phyloP scores from a whole-genome alignment of 1,140 invertebrate genomes.

The Saxidomus purpurata region DNA sequence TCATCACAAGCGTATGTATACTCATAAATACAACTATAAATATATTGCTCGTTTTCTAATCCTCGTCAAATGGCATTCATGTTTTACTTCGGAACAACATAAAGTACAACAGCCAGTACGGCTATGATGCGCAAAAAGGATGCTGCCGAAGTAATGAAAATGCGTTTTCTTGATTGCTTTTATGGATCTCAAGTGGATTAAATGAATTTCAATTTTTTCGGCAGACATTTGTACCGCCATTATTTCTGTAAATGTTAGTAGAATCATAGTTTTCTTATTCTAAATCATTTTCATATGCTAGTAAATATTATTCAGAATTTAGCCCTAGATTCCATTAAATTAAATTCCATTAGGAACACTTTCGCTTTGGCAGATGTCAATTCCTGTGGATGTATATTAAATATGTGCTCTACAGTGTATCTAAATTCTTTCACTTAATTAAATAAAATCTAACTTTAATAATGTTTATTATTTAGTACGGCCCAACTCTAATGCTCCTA shows the following conservation, averaged over 20 bases:
- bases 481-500: constrained; percentile 33
- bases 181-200: constrained; percentile 34
- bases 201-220: constrained; percentile 10
- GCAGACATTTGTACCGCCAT: constrained; percentile 21
- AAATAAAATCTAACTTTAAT: constrained; percentile 64
- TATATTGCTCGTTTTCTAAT: no score
- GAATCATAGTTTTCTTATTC: constrained; percentile 34
- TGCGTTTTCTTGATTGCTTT: constrained; percentile 7
- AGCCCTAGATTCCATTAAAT: constrained; percentile 52
- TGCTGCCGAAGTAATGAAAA: neutral
- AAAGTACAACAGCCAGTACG: neutral
- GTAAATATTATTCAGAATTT: constrained; percentile 40
- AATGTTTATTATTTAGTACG: constrained; percentile 45
- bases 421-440: constrained; percentile 61
- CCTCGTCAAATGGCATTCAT: neutral
- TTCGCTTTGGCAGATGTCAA: constrained; percentile 56
- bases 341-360: constrained; percentile 39
- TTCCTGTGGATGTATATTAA: constrained; percentile 7
- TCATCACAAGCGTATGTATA: no score
- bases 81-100: neutral
- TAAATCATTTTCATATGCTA: constrained; percentile 38
- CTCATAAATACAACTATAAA: no score
- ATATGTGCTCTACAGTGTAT: constrained; percentile 14
- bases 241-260: constrained; percentile 12
- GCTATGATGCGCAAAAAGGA: neutral